phyloP scores from a whole-genome alignment of 2,888 invertebrate genomes.

The Eupsilia transversa region DNA sequence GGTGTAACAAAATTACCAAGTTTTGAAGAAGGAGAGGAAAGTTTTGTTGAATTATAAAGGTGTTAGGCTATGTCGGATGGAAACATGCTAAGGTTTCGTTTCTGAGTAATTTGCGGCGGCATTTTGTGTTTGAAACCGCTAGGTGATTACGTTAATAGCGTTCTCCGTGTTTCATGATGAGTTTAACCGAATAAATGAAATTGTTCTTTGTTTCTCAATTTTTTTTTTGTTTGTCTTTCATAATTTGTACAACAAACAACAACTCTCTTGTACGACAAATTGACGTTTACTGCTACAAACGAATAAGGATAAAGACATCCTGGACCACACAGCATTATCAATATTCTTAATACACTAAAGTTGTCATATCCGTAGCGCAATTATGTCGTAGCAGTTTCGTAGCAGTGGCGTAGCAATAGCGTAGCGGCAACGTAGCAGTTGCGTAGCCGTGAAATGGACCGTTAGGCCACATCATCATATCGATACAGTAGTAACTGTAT shows the following conservation, averaged over 20 bases:
- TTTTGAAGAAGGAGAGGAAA: conserved; percentile 31
- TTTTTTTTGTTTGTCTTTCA: background rate
- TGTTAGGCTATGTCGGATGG: conserved; percentile 13
- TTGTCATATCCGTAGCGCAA: background rate
- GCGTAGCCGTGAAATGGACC: background rate
- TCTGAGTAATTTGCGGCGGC: background rate
- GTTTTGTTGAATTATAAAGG: conserved; percentile 49
- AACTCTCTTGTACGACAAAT: background rate
- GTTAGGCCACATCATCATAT: no score
- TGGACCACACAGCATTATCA: background rate
- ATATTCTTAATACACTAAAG: background rate
- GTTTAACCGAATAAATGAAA: background rate
- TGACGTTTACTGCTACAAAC: background rate
- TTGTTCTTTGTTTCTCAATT: background rate
- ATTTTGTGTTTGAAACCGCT: conserved; percentile 3
- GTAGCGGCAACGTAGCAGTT: background rate
- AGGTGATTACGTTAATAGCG: background rate
- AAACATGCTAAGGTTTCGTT: conserved; percentile 6
- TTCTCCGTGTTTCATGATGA: background rate
- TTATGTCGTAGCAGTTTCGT: background rate
- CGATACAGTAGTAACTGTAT: no score
- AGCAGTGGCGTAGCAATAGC: background rate
- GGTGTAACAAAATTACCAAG: conserved; percentile 45
- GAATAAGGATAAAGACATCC: background rate
- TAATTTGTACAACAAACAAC: background rate